Evolutionary conservation across 2,888 invertebrate species (phyloP), one percentile per base, ranked within the genome.

Genomic region (Drosophila macrospina): DNA sequence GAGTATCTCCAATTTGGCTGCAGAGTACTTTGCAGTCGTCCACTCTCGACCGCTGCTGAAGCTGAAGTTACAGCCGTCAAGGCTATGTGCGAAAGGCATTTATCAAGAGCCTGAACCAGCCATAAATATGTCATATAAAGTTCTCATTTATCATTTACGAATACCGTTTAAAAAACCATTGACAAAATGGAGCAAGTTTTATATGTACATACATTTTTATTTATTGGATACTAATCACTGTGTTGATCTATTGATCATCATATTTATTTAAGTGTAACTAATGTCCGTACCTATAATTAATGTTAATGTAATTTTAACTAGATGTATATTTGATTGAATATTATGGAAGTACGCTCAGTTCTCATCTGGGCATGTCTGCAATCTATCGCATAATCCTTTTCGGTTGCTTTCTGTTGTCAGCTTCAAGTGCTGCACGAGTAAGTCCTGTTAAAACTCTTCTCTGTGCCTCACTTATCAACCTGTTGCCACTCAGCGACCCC

Each of bases 101-200:
- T 80, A 83, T 86, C 84, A 86, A 79, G 66, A 48, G 20, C 64
- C 52, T 62, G 63, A 61, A 64, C 79, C 74, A 62, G 59, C 37
- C 50, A 62, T 48, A 69, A 54, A 73, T 61, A 61, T 66, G 26
- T 7, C 39, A 66, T 47, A 74, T 61, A 70, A 60, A 52, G 61
- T 60, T 39, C 51, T 37, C 28, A 47, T 52, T 63, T 63, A 64
- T 74, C 64, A 44, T 15, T 26, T 41, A 15, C 32, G 54, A 34
- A 59, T 54, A 73, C 74, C 55, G 57, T 6, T 55, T 50, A n/a
- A 47, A 69, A 16, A 41, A 52, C 54, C 56, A 13, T 11, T 59
- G 61, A 65, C 39, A 69, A 68, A 78, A 74, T 68, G 51, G 28
- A 39, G 24, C 51, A 28, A 13, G 50, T 20, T 42, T 50, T 20